These are phyloP conservation scores for Listrodromus nycthemerus DNA, from an alignment of 2,888 invertebrate genomes.

Conservation along the genomic window DNA sequence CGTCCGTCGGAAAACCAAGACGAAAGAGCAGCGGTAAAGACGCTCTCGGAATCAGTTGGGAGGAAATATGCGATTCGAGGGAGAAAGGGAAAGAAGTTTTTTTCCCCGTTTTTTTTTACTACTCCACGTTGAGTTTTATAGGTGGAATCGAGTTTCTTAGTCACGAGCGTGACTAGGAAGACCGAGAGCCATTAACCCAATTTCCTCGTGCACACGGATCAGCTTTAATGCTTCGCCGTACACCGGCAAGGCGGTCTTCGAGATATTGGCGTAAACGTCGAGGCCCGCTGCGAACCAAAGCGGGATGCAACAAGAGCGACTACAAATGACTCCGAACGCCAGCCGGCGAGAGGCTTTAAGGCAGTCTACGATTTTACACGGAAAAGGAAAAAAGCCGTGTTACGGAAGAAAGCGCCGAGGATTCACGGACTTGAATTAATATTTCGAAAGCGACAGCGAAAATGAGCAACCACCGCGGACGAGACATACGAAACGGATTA, in stretches of 20 bases:
- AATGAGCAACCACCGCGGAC: background rate
- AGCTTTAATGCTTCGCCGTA: constrained; percentile 3
- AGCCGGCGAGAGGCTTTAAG: background rate
- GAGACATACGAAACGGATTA: background rate
- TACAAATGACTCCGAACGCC: too few species aligned
- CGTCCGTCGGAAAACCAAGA: background rate
- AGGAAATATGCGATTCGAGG: background rate
- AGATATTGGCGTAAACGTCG: background rate
- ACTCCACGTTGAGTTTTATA: background rate
- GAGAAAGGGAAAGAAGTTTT: background rate
- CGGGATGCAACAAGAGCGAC: background rate
- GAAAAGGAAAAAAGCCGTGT: background rate
- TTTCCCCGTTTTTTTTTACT: background rate
- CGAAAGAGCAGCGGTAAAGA: background rate
- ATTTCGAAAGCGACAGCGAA: background rate
- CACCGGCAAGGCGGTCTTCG: background rate
- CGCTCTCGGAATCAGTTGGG: background rate
- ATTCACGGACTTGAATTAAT: background rate
- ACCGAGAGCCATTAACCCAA: constrained; percentile 62
- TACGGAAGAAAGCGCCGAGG: background rate
- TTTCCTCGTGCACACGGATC: constrained; percentile 31
- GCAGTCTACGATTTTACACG: background rate
- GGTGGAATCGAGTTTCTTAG: constrained; percentile 37
- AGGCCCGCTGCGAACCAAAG: background rate
- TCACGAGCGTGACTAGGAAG: constrained; percentile 58